phyloP scores from a whole-genome alignment of 2,113 vertebrate genomes.

The Paradisaea rubra region DNA sequence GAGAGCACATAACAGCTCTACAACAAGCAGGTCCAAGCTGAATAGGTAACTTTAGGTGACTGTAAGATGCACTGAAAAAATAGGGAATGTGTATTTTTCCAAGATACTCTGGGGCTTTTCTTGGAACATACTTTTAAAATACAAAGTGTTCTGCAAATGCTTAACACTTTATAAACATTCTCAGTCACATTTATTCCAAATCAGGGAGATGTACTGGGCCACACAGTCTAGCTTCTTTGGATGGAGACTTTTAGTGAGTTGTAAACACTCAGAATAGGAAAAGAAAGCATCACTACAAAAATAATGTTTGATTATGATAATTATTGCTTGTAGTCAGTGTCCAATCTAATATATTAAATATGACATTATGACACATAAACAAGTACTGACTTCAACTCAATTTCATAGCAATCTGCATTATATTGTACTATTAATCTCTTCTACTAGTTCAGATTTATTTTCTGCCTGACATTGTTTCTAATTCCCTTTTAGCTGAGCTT shows the following conservation, averaged over 20 bases:
- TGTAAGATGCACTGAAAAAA: neutral
- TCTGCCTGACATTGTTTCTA: conserved; percentile 11
- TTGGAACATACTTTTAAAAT: neutral
- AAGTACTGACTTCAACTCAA: neutral
- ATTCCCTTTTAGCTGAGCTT: neutral
- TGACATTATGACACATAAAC: neutral
- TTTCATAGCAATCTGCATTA: neutral
- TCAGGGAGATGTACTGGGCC: neutral
- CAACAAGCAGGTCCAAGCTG: neutral
- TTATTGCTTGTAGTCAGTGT: neutral
- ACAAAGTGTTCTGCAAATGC: neutral
- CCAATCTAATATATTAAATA: neutral
- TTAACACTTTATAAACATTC: conserved; percentile 21
- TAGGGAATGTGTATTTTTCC: neutral
- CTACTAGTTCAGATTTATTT: neutral
- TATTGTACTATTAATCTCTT: neutral
- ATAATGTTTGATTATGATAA: neutral
- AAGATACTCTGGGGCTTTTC: neutral
- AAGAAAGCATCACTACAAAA: neutral
- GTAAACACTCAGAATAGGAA: neutral
- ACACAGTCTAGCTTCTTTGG: neutral
- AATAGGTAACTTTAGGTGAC: neutral
- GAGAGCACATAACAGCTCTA: neutral
- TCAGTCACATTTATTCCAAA: neutral
- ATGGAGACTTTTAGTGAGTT: neutral